These are phyloP conservation scores for Nothobranchius furzeri DNA, from an alignment of 2,113 vertebrate genomes.

Conservation along the genomic window DNA sequence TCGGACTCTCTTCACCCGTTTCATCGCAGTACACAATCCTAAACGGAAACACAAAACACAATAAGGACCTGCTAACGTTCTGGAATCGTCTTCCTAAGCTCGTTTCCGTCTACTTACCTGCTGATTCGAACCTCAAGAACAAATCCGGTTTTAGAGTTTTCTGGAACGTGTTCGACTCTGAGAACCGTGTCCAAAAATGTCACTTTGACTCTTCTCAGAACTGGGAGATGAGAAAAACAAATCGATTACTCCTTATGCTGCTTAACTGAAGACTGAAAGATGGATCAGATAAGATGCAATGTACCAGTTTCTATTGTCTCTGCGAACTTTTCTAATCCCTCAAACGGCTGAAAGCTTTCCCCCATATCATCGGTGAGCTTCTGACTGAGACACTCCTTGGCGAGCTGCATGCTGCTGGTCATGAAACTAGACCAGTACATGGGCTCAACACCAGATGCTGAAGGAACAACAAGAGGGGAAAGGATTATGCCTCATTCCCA, in stretches of 20 bases:
- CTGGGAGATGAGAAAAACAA: conserved; percentile 71
- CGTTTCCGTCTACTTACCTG: conserved; percentile 79
- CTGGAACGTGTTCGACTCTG: conserved; percentile 92
- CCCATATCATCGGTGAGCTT: conserved; percentile 94
- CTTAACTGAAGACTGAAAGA: neutral
- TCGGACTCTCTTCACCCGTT: conserved; percentile 88
- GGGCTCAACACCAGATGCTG: conserved; percentile 91
- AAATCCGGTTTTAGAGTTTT: conserved; percentile 96
- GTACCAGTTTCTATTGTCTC: conserved; percentile 97
- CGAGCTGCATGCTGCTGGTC: conserved; percentile 97
- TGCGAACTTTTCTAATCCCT: conserved; percentile 97
- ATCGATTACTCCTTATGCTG: neutral
- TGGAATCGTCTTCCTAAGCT: too few species aligned
- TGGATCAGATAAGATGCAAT: neutral
- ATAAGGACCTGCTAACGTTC: neutral
- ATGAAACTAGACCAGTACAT: conserved; percentile 99
- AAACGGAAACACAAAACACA: conserved; percentile 48
- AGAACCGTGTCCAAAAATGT: conserved; percentile 95
- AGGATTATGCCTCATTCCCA: neutral
- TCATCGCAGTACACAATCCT: conserved; percentile 95
- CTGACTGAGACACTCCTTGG: conserved; percentile 96
- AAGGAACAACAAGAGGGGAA: conserved; percentile 16
- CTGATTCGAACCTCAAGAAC: conserved; percentile 92
- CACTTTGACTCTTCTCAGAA: conserved; percentile 95
- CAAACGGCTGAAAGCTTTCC: conserved; percentile 93